These are phyloP conservation scores for Tolmerus cingulatus DNA, from an alignment of 2,888 invertebrate genomes.

Conservation along the genomic window DNA sequence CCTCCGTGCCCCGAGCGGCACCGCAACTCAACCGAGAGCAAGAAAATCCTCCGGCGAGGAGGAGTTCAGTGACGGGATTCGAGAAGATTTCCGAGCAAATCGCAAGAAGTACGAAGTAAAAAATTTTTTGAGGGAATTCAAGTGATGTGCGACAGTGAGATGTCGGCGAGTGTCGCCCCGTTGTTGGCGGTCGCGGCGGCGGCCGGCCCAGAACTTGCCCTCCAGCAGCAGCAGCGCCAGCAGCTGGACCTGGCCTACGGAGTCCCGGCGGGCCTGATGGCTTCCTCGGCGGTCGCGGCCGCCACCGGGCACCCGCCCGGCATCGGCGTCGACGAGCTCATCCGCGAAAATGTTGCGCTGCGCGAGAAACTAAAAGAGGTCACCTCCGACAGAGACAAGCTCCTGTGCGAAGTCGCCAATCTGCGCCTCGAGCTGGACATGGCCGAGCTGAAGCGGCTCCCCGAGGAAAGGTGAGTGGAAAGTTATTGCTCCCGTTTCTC, in stretches of 20 bases:
- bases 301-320: slow-evolving; percentile 14
- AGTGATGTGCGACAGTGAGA: slow-evolving; percentile 34
- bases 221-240: slow-evolving; percentile 24
- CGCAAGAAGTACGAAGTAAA: not conserved
- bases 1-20: not conserved
- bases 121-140: not conserved
- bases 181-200: not conserved
- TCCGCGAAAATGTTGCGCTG: slow-evolving; percentile 58
- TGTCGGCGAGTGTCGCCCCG: slow-evolving; percentile 17
- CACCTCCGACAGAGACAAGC: slow-evolving; percentile 59
- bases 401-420: slow-evolving; percentile 61
- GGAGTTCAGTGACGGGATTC: not conserved
- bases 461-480: slow-evolving; percentile 60
- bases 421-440: slow-evolving; percentile 62
- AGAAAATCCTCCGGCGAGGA: not conserved
- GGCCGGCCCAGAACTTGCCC: slow-evolving; percentile 12
- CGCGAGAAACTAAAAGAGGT: slow-evolving; percentile 60
- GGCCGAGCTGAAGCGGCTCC: slow-evolving; percentile 61
- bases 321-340: slow-evolving; percentile 56
- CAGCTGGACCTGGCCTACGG: slow-evolving; percentile 16
- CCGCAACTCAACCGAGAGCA: not conserved
- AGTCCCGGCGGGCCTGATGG: not conserved
- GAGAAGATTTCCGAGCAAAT: not conserved
- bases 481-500: not conserved
- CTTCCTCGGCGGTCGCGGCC: not conserved